Evolutionary conservation across 1,140 invertebrate genomes (phyloP).

Genomic region (Telenomus remus): DNA sequence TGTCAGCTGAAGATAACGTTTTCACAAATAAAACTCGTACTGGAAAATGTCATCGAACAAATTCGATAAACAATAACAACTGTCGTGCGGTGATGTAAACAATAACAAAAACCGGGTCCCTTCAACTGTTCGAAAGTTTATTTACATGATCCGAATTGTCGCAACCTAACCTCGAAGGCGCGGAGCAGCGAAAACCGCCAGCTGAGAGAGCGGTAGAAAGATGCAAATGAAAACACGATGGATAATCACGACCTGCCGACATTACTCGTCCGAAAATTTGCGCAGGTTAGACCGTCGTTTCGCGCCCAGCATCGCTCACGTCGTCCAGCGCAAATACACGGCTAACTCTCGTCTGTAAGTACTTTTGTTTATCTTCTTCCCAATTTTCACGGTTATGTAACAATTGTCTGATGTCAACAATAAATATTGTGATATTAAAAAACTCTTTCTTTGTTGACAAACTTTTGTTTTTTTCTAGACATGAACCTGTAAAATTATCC

Average conservation of each 20-base stretch:
- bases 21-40: no score
- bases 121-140: background rate
- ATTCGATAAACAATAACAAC: no score
- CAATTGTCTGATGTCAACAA: constrained; percentile 1
- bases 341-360: constrained; percentile 23
- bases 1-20: no score
- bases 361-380: background rate
- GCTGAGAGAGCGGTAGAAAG: background rate
- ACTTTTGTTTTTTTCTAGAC: no score
- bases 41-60: no score
- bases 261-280: constrained; percentile 20
- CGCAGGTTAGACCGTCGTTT: constrained; percentile 15
- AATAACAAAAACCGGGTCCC: constrained; percentile 3
- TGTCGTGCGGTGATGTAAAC: no score
- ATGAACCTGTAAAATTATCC: constrained; percentile 76
- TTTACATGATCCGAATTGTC: constrained; percentile 3
- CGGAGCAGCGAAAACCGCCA: background rate
- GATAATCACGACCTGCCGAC: constrained; percentile 23
- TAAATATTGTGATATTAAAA: no score
- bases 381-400: constrained; percentile 2
- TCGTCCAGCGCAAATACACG: constrained; percentile 13
- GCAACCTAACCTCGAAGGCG: constrained; percentile 22
- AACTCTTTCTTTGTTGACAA: constrained; percentile 13
- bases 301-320: background rate
- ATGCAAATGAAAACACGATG: constrained; percentile 36